Evolutionary conservation across 2,797 vertebrate genomes (phyloP).

Genomic region (Alca torda): DNA sequence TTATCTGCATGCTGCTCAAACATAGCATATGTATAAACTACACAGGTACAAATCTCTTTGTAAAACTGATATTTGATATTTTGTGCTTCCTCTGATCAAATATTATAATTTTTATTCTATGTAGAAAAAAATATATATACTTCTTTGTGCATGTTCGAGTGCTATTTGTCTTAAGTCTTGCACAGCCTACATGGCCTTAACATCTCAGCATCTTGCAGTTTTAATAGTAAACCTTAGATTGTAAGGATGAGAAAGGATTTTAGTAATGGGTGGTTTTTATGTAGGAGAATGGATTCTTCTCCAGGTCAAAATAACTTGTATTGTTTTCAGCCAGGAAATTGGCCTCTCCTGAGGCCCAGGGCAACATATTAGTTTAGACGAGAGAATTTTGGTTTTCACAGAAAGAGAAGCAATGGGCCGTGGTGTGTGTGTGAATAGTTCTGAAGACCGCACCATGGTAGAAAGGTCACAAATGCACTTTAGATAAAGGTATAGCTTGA

Average conservation of each 20-base stretch:
- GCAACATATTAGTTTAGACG: not conserved
- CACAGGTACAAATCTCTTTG: not conserved
- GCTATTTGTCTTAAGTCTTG: not conserved
- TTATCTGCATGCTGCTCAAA: not conserved
- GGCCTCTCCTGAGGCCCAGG: not conserved
- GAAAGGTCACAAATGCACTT: not conserved
- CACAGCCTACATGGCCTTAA: not conserved
- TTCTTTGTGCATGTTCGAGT: not conserved
- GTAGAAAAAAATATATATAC: not conserved
- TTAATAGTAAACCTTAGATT: not conserved
- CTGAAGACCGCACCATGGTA: not conserved
- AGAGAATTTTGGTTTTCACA: not conserved
- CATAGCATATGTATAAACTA: not conserved
- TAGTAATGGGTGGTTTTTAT: not conserved
- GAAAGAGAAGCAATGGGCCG: not conserved
- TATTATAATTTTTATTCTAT: not conserved
- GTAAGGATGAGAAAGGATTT: not conserved
- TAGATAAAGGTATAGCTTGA: not conserved
- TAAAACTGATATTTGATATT: not conserved
- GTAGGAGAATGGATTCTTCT: not conserved
- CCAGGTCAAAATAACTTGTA: not conserved
- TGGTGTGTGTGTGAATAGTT: not conserved
- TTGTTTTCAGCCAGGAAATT: not conserved
- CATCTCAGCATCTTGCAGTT: not conserved
- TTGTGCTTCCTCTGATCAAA: slow-evolving; percentile 6